Evolutionary conservation across 2,113 vertebrate genomes (phyloP), one percentile per base, ranked within the genome.

Genomic region (Seriola dumerili): DNA sequence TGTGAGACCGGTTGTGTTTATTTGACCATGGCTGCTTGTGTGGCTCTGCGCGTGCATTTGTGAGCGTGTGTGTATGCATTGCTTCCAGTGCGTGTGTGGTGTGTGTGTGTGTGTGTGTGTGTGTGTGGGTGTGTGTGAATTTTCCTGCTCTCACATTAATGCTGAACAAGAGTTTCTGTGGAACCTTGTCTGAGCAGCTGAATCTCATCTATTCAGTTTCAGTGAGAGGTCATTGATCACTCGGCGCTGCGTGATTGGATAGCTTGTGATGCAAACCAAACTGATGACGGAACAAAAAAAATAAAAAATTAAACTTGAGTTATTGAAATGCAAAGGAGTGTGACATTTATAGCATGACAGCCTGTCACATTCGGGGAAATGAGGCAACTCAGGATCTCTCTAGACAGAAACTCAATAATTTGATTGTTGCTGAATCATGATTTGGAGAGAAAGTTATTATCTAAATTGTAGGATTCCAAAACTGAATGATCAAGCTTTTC

Each of bases 311-410:
- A 3, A 54, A 32, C 58, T 72, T 36, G 11, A 71, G 59, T 72
- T 62, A 76, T 62, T 71, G 64, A 73, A 74, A 64, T 68, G 78
- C 78, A 77, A 86, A 69, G 23, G 10, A 57, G 38, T 2, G 32
- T 12, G 0, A 61, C 5, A 25, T 63, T 64, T 61, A 23, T 16
- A 62, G 34, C 29, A 12, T 1, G 29, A 59, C 68, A 44, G 34
- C 61, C 54, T 62, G 68, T 78, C 84, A 72, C 52, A 54, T 78
- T 25, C 66, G 48, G 34, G 23, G n/a, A 40, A 76, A 64, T 38
- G 40, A 72, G 50, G 29, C 48, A 40, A 38, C 50, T 1, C 14
- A 2, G 63, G 5, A 36, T 72, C 29, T 64, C 8, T n/a, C 1
- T 52, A 17, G n/a, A 34, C 38, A 25, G 40, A 75, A 61, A 46